Evolutionary conservation across 2,797 vertebrate species (phyloP).

Genomic region (Eupleurogrammus muticus): DNA sequence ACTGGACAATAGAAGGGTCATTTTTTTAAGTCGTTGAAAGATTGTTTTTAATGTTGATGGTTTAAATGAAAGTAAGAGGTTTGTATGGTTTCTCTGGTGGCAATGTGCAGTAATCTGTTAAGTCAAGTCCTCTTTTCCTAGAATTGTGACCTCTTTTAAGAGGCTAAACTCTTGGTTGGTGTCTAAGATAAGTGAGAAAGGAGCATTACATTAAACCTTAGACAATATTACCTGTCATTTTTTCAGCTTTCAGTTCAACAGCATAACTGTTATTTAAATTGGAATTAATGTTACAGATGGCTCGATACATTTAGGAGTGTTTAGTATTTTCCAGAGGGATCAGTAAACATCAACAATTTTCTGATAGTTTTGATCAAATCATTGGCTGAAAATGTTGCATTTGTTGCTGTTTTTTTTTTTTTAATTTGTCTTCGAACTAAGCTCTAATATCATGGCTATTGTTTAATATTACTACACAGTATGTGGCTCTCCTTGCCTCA

Average conservation of each 20-base stretch:
- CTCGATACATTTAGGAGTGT: not conserved
- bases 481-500: not conserved
- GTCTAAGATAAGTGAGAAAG: not conserved
- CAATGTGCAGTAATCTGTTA: constrained; percentile 17
- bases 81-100: constrained; percentile 5
- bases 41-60: constrained; percentile 12
- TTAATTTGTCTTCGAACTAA: too few species aligned
- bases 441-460: too few species aligned
- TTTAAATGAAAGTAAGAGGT: constrained; percentile 17
- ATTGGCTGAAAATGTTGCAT: not conserved
- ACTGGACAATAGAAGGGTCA: not conserved
- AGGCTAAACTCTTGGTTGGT: not conserved
- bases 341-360: not conserved
- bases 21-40: constrained; percentile 5
- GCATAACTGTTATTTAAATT: not conserved
- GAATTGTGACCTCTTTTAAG: not conserved
- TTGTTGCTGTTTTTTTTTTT: too few species aligned
- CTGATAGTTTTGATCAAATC: not conserved
- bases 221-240: not conserved
- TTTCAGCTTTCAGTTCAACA: not conserved
- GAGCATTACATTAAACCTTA: not conserved
- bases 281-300: too few species aligned
- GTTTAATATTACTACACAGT: too few species aligned
- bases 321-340: not conserved
- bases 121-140: not conserved